Base-by-base conservation (phyloP, 2,113 vertebrate species). In the Polypterus bichir region DNA sequence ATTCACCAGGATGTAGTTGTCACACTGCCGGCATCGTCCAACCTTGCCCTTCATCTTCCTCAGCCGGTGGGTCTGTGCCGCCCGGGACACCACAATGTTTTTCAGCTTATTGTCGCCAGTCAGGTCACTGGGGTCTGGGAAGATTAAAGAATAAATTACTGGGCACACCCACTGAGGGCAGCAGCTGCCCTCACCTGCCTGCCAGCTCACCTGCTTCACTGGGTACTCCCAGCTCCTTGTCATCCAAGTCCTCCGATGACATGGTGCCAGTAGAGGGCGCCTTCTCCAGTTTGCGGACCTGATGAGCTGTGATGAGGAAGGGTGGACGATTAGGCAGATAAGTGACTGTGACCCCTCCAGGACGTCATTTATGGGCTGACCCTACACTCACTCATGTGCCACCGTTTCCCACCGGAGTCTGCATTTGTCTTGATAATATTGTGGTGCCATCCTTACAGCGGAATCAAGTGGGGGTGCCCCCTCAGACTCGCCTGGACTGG, bases 11-110 rank as follows among this genome's bases (percentile, higher is more conserved):
- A 98, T 91, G 74, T 91, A 93, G 73, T 83, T 85, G 4, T 98
- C 93, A 2, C 94, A 98, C 5, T 93, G 92, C 11, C 86, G 86
- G 80, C 94, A 98, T 75, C 91, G 94, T 68, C 76, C 77, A 3
- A 94, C 92, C 64, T 88, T 88, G 46, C 87, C 91, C 54, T 92
- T 86, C 11, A 89, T 82, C 64, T 89, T 89, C 59, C 76, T 82
- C 6, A 97, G 76, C 11, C 79, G 85, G 73, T 98, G 94, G 3
- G 83, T 91, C 59, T 89, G 83, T 0, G 90, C 90, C 0, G 93
- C 92, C 0, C 74, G 73, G 7, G 93, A 91, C 7, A 85, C 66
- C 0, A 60, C 63, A 54, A 83, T 73, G 44, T 80, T 79, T 77
- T 76, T 86, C 75, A 68, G n/a, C 54, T 81, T 81, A 0, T 79